Base-by-base conservation (phyloP, 2,113 vertebrate species). In the Amphiprion percula region DNA sequence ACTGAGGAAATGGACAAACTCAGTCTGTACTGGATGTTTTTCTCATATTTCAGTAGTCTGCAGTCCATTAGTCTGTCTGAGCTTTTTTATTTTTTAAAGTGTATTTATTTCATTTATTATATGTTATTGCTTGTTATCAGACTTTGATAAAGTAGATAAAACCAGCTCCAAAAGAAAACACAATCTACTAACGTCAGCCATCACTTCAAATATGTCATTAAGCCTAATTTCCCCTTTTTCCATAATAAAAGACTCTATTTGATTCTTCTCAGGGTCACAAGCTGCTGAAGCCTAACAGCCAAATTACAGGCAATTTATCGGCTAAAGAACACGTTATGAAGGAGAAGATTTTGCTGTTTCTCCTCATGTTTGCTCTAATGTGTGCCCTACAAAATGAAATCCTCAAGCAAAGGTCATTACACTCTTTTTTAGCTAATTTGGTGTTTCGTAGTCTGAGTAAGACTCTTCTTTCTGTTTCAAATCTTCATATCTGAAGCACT, bases 1-100 rank as follows among this genome's bases (percentile, higher is more conserved):
- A 68, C 68, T 56, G 50, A 63, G 68, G 19, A 69, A 79, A 61
- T 77, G 62, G 86, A 77, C 54, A 74, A 71, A 30, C 54, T 59
- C 12, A 65, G n/a, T 26, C 68, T 44, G 8, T n/a, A 16, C 47
- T 74, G 39, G 14, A 47, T 26, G 26, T 55, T 74, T 41, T 41
- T 41, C 39, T 41, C 12, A 58, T 77, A 69, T 47, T 62, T 76
- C 74, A 70, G 19, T 21, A 10, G 28, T 59, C 16, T 62, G 63
- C 55, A 64, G 44, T 39, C 44, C 9, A 12, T 41, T 41, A 47
- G 39, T 67, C 7, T 56, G 0, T 24, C 1, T 52, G 26, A 5
- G 30, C 5, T 30, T 28, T 74, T 62, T 30, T 41, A 28, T 65
- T 19, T 52, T 30, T 69, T 41, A 19, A 7, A 0, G 19, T 30